A percentile compares a stretch with the other conserved stretches of the same genome.
Conservation (phyloP, 1,140 invertebrate species). For the Neodiprion fabricii region DNA sequence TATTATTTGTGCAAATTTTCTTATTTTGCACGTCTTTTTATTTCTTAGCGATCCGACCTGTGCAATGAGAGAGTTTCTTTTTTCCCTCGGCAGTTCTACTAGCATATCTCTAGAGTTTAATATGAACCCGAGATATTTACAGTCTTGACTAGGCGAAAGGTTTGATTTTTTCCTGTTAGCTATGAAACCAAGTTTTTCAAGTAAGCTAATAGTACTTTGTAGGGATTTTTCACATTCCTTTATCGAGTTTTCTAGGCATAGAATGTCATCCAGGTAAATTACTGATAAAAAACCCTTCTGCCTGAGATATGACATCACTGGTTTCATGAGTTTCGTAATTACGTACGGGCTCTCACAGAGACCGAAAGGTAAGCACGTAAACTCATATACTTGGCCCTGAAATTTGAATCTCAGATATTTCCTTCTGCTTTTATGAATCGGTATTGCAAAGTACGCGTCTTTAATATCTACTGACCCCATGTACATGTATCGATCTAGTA, state of each 20-base stretch:
- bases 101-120: background rate
- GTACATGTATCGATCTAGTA: slow-evolving; percentile 17
- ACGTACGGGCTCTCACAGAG: slow-evolving; percentile 23
- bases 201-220: background rate
- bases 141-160: slow-evolving; percentile 11
- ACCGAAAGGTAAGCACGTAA: slow-evolving; percentile 10
- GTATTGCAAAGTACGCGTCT: slow-evolving; percentile 27
- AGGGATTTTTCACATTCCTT: slow-evolving; percentile 24
- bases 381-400: slow-evolving; percentile 22
- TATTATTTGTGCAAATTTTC: slow-evolving; percentile 27
- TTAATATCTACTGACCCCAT: slow-evolving; percentile 25
- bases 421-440: slow-evolving; percentile 17
- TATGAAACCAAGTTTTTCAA: slow-evolving; percentile 22
- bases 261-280: slow-evolving; percentile 27
- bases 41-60: background rate
- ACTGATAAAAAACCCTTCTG: slow-evolving; percentile 9
- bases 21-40: slow-evolving; percentile 20
- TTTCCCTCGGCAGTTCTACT: slow-evolving; percentile 11
- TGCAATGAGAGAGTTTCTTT: background rate
- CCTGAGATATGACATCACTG: slow-evolving; percentile 17
- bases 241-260: slow-evolving; percentile 27
- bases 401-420: slow-evolving; percentile 27
- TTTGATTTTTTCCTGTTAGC: slow-evolving; percentile 21
- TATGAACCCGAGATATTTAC: slow-evolving; percentile 26
- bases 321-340: slow-evolving; percentile 29